Conservation (phyloP, 2,888 invertebrate genomes). For the Operophtera brumata region DNA sequence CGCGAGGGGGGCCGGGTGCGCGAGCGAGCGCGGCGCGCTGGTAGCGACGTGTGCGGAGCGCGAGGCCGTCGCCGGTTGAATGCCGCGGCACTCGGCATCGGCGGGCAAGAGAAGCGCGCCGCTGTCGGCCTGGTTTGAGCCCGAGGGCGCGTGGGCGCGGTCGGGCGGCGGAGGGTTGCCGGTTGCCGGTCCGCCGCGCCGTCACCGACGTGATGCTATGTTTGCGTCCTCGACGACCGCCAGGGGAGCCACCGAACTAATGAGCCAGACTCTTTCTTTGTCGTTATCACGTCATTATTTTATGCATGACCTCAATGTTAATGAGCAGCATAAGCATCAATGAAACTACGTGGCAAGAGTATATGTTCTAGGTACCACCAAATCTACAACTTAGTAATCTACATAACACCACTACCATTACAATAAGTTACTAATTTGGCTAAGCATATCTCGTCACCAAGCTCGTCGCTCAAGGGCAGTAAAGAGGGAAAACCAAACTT, state of each 20-base stretch:
- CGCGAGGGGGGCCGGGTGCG: constrained; percentile 48
- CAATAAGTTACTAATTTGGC: background rate
- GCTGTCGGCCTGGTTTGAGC: constrained; percentile 50
- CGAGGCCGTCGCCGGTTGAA: constrained; percentile 75
- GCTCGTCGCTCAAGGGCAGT: background rate
- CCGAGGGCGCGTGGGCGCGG: constrained; percentile 68
- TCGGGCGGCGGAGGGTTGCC: constrained; percentile 59
- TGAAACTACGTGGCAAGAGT: constrained; percentile 7
- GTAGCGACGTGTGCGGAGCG: constrained; percentile 69
- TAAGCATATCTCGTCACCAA: background rate
- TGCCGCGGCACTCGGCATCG: constrained; percentile 50
- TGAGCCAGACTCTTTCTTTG: constrained; percentile 46
- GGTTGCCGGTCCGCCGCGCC: constrained; percentile 33
- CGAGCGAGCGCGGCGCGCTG: constrained; percentile 43
- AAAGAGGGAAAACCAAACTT: background rate
- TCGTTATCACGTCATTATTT: constrained; percentile 43
- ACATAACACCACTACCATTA: background rate
- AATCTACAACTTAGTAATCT: background rate
- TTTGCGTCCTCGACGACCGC: constrained; percentile 53
- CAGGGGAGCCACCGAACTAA: constrained; percentile 58
- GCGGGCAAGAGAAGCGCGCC: constrained; percentile 48
- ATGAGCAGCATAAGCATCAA: constrained; percentile 26
- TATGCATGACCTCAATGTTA: constrained; percentile 33
- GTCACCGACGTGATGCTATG: constrained; percentile 58
- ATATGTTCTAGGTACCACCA: background rate